Percentiles rank a stretch among this genome's conserved stretches.
These are phyloP conservation scores for Heliconius himera DNA, from an alignment of 1,140 invertebrate species.

Conservation along the genomic window DNA sequence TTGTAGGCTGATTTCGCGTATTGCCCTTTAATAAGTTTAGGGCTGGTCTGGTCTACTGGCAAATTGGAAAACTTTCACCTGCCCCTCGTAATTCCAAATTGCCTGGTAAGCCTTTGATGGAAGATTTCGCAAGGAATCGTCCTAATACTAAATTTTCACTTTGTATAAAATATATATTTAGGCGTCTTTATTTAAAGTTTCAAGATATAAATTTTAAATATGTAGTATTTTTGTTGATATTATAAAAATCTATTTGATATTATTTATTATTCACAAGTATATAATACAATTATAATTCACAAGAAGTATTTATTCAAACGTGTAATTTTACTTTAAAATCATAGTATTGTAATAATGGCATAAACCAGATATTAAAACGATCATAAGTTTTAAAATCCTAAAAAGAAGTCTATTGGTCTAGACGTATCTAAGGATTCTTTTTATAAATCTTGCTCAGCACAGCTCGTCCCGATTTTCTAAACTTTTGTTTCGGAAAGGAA, in stretches of 20 bases:
- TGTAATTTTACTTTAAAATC: too few relatives aligned
- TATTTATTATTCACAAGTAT: too few relatives aligned
- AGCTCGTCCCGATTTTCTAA: slow-evolving; percentile 29
- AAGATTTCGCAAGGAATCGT: slow-evolving; percentile 35
- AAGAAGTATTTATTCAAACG: too few relatives aligned
- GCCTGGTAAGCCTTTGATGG: slow-evolving; percentile 40
- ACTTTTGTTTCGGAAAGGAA: slow-evolving; percentile 39
- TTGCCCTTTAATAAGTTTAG: slow-evolving; percentile 39
- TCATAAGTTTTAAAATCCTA: slow-evolving; percentile 14
- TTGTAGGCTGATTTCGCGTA: slow-evolving; percentile 20
- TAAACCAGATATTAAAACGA: neutral
- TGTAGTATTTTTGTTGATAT: too few relatives aligned
- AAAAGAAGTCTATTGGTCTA: slow-evolving; percentile 24
- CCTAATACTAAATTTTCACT: slow-evolving; percentile 34
- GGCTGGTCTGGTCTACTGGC: slow-evolving; percentile 28
- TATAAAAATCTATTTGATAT: too few relatives aligned
- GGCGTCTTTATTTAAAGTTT: too few relatives aligned
- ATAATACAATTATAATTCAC: too few relatives aligned
- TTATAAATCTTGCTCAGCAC: slow-evolving; percentile 20
- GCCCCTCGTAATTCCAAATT: slow-evolving; percentile 39
- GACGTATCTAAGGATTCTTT: slow-evolving; percentile 22
- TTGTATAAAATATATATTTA: slow-evolving; percentile 19
- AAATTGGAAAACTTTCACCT: slow-evolving; percentile 50
- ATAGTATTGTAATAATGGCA: too few relatives aligned
- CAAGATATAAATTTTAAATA: too few relatives aligned